A percentile compares a stretch with the other conserved stretches of the same genome.
These are phyloP conservation scores for Cacoxenus indagator DNA, from an alignment of 2,888 invertebrate genomes.

Conservation along the genomic window DNA sequence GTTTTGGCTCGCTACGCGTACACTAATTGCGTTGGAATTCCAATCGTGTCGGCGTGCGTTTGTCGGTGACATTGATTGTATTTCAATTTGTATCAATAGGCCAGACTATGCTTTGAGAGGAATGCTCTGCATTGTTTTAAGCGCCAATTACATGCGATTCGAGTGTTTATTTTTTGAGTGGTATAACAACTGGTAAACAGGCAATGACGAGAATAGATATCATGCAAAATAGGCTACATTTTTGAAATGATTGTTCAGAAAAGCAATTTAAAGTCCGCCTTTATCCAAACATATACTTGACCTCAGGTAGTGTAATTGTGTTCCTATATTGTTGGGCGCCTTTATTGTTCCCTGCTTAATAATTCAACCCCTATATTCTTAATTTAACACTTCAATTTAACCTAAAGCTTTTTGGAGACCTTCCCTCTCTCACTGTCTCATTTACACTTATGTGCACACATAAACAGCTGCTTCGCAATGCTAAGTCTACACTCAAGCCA, in stretches of 20 bases:
- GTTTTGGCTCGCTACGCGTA: background rate
- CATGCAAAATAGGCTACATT: background rate
- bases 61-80: constrained; percentile 48
- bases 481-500: constrained; percentile 41
- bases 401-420: constrained; percentile 42
- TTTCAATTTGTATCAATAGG: constrained; percentile 49
- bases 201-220: too few relatives aligned
- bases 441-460: constrained; percentile 5
- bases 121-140: background rate
- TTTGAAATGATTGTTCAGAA: background rate
- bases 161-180: too few relatives aligned
- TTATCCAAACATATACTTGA: background rate
- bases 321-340: background rate
- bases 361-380: constrained; percentile 10
- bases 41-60: constrained; percentile 33
- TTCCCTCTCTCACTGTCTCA: constrained; percentile 33
- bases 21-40: constrained; percentile 51
- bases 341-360: background rate
- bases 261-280: background rate
- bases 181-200: too few relatives aligned
- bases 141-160: too few relatives aligned
- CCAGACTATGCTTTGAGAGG: constrained; percentile 26
- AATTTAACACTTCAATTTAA: constrained; percentile 14
- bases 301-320: background rate
- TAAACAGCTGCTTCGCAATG: constrained; percentile 6